phyloP scores from a whole-genome alignment of 1,140 invertebrate genomes.

The Geopemphigus sp. region DNA sequence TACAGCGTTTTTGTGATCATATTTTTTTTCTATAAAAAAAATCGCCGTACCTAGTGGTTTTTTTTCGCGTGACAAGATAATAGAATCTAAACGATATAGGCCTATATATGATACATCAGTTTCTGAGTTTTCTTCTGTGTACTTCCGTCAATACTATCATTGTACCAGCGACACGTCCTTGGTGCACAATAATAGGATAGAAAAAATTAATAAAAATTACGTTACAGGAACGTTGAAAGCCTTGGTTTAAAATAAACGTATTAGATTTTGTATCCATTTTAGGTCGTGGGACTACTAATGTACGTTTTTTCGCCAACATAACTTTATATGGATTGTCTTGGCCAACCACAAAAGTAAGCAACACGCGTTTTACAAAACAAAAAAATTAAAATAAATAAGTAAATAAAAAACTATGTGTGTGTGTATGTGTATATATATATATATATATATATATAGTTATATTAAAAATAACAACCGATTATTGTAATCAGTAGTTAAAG shows the following conservation, averaged over 20 bases:
- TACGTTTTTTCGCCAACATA: constrained; percentile 44
- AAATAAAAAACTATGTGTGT: not conserved
- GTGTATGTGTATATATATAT: no score
- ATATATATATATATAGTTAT: constrained; percentile 14
- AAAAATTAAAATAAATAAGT: not conserved
- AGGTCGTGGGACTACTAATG: constrained; percentile 36
- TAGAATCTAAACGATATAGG: constrained; percentile 2
- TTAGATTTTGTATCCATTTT: constrained; percentile 46
- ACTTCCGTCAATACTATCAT: constrained; percentile 46
- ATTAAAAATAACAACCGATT: not conserved
- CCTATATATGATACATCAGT: constrained; percentile 5
- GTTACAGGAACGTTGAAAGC: constrained; percentile 26
- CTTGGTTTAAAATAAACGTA: constrained; percentile 32
- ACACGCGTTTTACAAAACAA: not conserved
- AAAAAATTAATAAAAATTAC: constrained; percentile 31
- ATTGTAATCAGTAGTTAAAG: not conserved
- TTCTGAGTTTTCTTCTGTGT: constrained; percentile 22
- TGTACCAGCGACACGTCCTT: constrained; percentile 16
- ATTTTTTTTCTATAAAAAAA: no score
- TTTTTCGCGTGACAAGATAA: not conserved
- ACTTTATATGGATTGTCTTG: constrained; percentile 47
- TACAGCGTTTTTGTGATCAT: no score
- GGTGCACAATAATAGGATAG: constrained; percentile 25
- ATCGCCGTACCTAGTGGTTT: not conserved
- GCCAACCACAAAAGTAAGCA: constrained; percentile 35